Base-by-base conservation (phyloP, 35 echinoderm and acorn worm genomes). In the Heliocidaris erythrogramma region DNA sequence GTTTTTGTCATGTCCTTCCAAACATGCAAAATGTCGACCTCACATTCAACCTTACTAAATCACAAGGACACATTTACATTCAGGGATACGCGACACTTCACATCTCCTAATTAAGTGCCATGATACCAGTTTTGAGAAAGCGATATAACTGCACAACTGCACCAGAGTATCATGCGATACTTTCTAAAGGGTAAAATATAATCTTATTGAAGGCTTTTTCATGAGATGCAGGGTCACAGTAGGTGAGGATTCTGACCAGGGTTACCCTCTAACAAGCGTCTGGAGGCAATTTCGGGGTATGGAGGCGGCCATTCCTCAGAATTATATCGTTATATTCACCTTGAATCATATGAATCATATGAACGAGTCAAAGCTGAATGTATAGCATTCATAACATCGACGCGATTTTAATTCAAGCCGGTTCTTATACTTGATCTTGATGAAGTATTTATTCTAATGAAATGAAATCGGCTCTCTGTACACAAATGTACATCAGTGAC, bases 251-350 rank as follows among this genome's bases (percentile, higher is more conserved):
- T 27, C 21, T 78, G 65, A 27, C 65, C 65, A 78, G 14, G 65
- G 65, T 78, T 78, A 78, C 65, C 27, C 65, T 78, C 65, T 78
- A n/a, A 78, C 65, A 78, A 78, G 65, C 65, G 65, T 78, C 65
- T 78, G 65, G 65, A 78, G 65, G 18, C n/a, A 78, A 78, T 78
- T 78, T 56, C 21, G 27, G 18, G 7, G 7, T 18, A 78, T 78
- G 21, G 65, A 78, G 6, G 18, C 65, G 17, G 65, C 7, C 65
- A 78, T 78, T 78, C 65, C 17, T 78, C 27, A 78, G 8, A n/a
- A 78, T 78, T 78, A 78, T 78, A 18, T 78, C 65, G 65, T 78
- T 78, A 78, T 78, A n/a, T n/a, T 24, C 65, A 27, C 2, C 21
- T 78, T 24, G 65, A 78, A 29, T 78, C 35, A 42, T 42, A 42